A percentile compares a stretch with the other conserved stretches of the same genome.
Conservation (phyloP, 2,797 vertebrate species). For the Acanthiza pusilla region DNA sequence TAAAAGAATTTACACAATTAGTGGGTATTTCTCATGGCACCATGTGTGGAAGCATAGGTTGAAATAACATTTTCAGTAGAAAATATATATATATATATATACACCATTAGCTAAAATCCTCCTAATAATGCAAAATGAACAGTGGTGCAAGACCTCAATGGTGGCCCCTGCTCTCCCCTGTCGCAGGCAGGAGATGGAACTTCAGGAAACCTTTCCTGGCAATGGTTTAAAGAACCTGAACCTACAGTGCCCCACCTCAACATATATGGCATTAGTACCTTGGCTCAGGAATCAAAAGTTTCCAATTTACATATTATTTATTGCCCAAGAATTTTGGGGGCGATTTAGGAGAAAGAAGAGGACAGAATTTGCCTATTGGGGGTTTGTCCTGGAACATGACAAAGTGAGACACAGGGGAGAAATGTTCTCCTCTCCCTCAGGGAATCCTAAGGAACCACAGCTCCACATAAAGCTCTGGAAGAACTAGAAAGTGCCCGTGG, state of each 20-base stretch:
- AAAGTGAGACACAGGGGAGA: rapidly evolving
- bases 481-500: rapidly evolving
- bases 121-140: not conserved
- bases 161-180: not conserved
- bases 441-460: not conserved
- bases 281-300: rapidly evolving
- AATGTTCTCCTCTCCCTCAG: not conserved
- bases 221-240: not conserved
- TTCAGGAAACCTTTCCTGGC: not conserved
- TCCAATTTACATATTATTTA: not conserved
- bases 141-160: not conserved
- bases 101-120: not conserved
- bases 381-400: not conserved
- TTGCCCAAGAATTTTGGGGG: not conserved
- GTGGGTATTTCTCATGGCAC: not conserved
- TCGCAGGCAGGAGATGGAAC: not conserved
- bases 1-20: not conserved
- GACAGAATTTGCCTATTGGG: rapidly evolving
- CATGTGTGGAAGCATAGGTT: not conserved
- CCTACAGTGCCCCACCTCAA: not conserved
- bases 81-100: too few relatives aligned
- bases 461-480: not conserved
- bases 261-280: rapidly evolving
- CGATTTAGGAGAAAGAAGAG: not conserved
- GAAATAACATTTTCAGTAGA: not conserved